A percentile compares a stretch with the other conserved stretches of the same genome.
Conservation (phyloP, 2,797 vertebrate species). For the Xenops minutus region DNA sequence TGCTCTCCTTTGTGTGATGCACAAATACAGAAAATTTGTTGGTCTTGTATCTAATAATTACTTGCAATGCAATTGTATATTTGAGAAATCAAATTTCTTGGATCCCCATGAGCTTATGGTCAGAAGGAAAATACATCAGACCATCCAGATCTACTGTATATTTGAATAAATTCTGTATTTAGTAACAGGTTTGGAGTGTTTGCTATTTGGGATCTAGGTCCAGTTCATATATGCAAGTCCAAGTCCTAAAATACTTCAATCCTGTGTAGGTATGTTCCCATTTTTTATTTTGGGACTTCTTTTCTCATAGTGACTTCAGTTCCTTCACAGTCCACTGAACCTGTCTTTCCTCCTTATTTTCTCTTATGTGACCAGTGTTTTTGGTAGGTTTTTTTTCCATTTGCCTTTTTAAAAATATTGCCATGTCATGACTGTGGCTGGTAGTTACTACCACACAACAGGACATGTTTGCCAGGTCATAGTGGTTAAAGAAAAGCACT, state of each 20-base stretch:
- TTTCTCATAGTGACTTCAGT: neutral
- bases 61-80: neutral
- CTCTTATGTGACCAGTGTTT: neutral
- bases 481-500: neutral
- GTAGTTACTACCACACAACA: neutral
- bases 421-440: neutral
- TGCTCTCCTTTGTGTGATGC: neutral
- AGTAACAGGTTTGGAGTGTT: neutral
- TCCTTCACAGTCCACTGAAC: neutral
- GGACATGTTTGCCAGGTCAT: neutral
- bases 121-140: neutral
- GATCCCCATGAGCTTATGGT: neutral
- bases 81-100: neutral
- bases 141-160: neutral
- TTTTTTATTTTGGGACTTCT: neutral
- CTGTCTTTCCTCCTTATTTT: neutral
- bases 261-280: neutral
- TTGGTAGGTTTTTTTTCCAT: fast-evolving
- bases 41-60: neutral
- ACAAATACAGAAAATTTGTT: neutral
- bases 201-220: neutral
- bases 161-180: neutral
- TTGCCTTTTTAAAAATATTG: neutral
- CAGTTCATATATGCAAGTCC: neutral
- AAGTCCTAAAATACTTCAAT: neutral